Evolutionary conservation across 1,140 invertebrate species (phyloP), one percentile per base, ranked within the genome.

Genomic region (Aphelenchoides besseyi): DNA sequence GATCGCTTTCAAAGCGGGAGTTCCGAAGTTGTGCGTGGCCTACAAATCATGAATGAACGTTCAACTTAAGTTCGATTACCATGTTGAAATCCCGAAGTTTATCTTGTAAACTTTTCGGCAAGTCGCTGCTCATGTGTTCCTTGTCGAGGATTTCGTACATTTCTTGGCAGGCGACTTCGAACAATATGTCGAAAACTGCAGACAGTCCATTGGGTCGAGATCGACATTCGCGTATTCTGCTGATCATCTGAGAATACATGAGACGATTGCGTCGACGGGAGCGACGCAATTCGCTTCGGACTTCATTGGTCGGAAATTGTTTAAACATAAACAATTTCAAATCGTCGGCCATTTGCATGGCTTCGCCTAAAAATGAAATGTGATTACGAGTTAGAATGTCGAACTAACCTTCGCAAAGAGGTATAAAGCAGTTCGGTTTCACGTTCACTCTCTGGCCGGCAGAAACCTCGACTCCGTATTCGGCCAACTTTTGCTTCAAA

Each of bases 11-110:
- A 33, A 12, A 8, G 5, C 55, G 5, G 5, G 55, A 18, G 5
- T 23, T 5, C 5, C 55, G 23, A 59, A 59, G 55, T 59, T 59
- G 18, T 59, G 55, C 5, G 55, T 59, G 5, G 32, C 55, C 55
- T 59, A 8, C 5, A 59, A 33, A 8, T 23, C 5, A 59, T 29
- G 55, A 59, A 8, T 59, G 5, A 59, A 8, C n/a, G n/a, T 59
- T 59, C 18, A 33, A 59, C 5, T 59, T 28, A 5, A 5, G 18
- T 8, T 23, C 18, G 32, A 8, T 59, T 33, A 59, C 55, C 55
- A 59, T 8, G 23, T 59, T 59, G 5, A 59, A 59, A 33, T 59
- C 23, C 55, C 55, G 23, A 33, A 28, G 32, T 23, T 59, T 12
- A 8, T 59, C 5, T 33, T 59, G 41, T 12, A 48, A 23, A 12